Conservation (phyloP, 2,113 vertebrate genomes). For the Neolamprologus sp. region DNA sequence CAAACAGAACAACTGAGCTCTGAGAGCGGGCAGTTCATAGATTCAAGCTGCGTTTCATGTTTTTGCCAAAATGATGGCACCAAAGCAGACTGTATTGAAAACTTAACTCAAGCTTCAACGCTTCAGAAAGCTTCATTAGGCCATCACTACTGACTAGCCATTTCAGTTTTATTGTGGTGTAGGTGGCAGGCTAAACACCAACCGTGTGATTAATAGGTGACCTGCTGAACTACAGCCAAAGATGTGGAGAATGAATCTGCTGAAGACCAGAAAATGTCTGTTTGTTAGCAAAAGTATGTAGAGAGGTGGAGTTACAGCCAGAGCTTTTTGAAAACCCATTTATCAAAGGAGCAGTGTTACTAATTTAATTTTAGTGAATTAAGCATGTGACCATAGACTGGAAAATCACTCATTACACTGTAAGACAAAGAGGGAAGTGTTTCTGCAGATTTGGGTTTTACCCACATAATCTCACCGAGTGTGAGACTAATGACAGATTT, state of each 20-base stretch:
- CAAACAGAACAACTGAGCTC: not conserved
- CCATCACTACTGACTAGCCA: not conserved
- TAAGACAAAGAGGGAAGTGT: rapidly evolving
- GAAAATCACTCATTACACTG: not conserved
- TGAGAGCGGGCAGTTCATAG: rapidly evolving
- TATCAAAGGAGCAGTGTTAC: not conserved
- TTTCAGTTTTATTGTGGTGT: rapidly evolving
- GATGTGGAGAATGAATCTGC: not conserved
- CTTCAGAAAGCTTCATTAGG: not conserved
- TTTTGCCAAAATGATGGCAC: not conserved
- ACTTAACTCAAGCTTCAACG: not conserved
- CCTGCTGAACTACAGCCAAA: not conserved
- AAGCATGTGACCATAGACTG: not conserved
- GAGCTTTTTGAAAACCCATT: rapidly evolving
- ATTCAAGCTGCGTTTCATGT: not conserved
- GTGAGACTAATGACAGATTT: not conserved
- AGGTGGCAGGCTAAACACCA: rapidly evolving
- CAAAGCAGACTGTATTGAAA: not conserved
- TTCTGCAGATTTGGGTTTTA: not conserved
- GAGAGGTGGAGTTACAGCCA: not conserved
- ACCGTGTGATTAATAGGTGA: rapidly evolving
- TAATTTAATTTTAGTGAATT: not conserved
- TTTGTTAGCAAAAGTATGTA: not conserved
- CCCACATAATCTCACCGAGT: not conserved
- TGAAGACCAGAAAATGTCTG: not conserved